A percentile compares a stretch with the other conserved stretches of the same genome.
Evolutionary conservation across 2,797 vertebrate genomes (phyloP).

Genomic region (Pseudochaenichthys georgianus): DNA sequence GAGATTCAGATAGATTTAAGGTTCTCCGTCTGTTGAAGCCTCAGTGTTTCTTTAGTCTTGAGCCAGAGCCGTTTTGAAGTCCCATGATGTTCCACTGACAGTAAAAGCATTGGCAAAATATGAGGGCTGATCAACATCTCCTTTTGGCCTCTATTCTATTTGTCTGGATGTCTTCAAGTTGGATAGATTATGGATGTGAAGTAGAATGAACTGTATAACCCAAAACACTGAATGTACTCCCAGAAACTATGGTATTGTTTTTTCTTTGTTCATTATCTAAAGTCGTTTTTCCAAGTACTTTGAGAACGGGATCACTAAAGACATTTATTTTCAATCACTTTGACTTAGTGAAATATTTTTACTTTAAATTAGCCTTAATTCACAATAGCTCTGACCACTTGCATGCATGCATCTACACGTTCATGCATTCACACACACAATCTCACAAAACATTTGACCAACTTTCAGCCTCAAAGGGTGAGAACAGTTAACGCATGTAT

Average conservation of each 20-base stretch:
- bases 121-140: slow-evolving; percentile 72
- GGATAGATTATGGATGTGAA: slow-evolving; percentile 56
- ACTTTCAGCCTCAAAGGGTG: too few relatives aligned
- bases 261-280: slow-evolving; percentile 34
- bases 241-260: slow-evolving; percentile 51
- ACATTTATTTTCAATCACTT: slow-evolving; percentile 34
- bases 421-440: too few relatives aligned
- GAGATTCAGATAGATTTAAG: slow-evolving; percentile 46
- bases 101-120: slow-evolving; percentile 67
- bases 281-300: slow-evolving; percentile 18
- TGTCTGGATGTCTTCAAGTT: slow-evolving; percentile 62
- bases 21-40: slow-evolving; percentile 40
- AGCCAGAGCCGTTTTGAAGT: slow-evolving; percentile 57
- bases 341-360: slow-evolving; percentile 8
- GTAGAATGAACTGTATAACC: slow-evolving; percentile 52
- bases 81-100: slow-evolving; percentile 61
- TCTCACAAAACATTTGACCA: too few relatives aligned
- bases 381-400: too few relatives aligned
- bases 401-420: too few relatives aligned
- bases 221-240: slow-evolving; percentile 40
- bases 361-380: background rate
- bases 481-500: too few relatives aligned
- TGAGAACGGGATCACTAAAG: slow-evolving; percentile 46
- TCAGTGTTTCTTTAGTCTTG: slow-evolving; percentile 46
- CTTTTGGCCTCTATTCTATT: slow-evolving; percentile 63